Percentiles rank a stretch among this genome's conserved stretches.
Evolutionary conservation across 1,140 invertebrate genomes (phyloP).

Genomic region (Chrysoperla carnea): DNA sequence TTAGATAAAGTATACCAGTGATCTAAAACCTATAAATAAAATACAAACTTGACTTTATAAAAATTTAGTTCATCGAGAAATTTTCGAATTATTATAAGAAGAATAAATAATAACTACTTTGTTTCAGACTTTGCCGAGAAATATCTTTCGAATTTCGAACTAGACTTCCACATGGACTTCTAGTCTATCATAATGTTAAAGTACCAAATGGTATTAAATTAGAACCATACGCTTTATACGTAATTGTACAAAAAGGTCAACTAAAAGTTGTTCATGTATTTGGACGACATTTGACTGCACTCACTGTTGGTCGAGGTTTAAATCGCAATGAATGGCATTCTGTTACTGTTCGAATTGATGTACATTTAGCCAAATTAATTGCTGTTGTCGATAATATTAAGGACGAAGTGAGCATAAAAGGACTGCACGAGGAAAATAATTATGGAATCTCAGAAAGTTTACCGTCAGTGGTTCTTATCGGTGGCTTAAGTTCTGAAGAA

Average conservation of each 20-base stretch:
- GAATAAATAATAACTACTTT: slow-evolving; percentile 5
- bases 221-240: slow-evolving; percentile 68
- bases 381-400: slow-evolving; percentile 67
- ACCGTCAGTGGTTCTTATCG: slow-evolving; percentile 72
- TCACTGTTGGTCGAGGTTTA: slow-evolving; percentile 72
- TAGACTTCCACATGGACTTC: slow-evolving; percentile 62
- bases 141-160: slow-evolving; percentile 79
- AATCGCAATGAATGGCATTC: slow-evolving; percentile 82
- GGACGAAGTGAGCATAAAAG: slow-evolving; percentile 60
- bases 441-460: slow-evolving; percentile 70
- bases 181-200: slow-evolving; percentile 79
- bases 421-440: slow-evolving; percentile 58
- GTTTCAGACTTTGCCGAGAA: slow-evolving; percentile 59
- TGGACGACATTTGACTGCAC: slow-evolving; percentile 63
- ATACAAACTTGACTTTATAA: no score
- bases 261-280: slow-evolving; percentile 80
- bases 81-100: no score
- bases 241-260: slow-evolving; percentile 77
- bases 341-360: slow-evolving; percentile 66
- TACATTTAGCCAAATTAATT: slow-evolving; percentile 58
- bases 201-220: slow-evolving; percentile 55
- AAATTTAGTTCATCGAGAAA: no score
- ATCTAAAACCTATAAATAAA: no score
- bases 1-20: no score
- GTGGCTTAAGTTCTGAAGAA: slow-evolving; percentile 72